Percentiles rank a stretch among this genome's conserved stretches.
Conservation (phyloP, 2,797 vertebrate species). For the Poeciliopsis gracilis region DNA sequence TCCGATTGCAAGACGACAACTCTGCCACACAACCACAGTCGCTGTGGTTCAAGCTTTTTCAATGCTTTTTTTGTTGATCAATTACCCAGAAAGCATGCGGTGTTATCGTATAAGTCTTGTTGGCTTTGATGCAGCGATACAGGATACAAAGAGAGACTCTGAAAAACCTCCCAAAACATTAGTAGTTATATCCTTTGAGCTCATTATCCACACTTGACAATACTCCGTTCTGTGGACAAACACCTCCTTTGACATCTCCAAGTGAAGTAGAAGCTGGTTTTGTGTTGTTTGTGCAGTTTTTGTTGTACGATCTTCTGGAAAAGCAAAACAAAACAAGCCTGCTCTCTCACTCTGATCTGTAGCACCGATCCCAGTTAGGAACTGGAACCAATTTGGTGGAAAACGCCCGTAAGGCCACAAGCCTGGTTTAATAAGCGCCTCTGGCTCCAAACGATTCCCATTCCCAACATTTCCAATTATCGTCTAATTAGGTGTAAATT, state of each 20-base stretch:
- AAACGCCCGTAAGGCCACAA: neutral
- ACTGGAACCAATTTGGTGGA: neutral
- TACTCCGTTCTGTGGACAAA: neutral
- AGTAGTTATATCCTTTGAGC: neutral
- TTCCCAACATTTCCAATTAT: neutral
- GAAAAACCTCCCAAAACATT: neutral
- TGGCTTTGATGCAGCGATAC: neutral
- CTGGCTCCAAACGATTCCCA: neutral
- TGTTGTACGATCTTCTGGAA: neutral
- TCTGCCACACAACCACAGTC: no score
- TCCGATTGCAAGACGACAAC: no score
- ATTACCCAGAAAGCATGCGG: neutral
- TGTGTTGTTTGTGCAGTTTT: neutral
- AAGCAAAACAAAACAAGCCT: neutral
- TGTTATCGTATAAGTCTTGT: neutral
- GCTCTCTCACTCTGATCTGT: no score
- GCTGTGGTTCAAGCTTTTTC: neutral
- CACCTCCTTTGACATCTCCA: neutral
- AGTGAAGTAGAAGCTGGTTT: neutral
- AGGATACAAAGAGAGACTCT: neutral
- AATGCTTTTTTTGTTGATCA: neutral
- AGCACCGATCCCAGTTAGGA: neutral
- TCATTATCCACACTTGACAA: neutral
- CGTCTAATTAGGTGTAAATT: conserved; percentile 5
- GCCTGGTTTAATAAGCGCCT: neutral